These are phyloP conservation scores for Hylia prasina DNA, from an alignment of 2,113 vertebrate species.

Conservation along the genomic window DNA sequence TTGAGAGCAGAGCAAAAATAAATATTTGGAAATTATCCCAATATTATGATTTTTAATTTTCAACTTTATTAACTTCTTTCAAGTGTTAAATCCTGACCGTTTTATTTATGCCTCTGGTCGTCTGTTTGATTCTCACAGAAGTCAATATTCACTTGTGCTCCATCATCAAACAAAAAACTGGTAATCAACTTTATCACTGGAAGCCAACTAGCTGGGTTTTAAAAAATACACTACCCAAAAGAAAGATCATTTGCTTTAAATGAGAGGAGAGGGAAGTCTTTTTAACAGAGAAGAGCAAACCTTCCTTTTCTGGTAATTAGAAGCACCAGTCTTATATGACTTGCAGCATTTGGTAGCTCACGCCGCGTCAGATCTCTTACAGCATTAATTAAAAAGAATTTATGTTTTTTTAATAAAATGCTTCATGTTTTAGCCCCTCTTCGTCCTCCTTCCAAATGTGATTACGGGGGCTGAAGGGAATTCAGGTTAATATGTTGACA, in stretches of 20 bases:
- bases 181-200: constrained; percentile 66
- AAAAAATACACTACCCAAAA: constrained; percentile 50
- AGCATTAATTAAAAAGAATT: constrained; percentile 82
- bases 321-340: constrained; percentile 67
- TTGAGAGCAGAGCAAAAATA: constrained; percentile 54
- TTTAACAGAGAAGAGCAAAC: constrained; percentile 66
- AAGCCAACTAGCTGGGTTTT: constrained; percentile 58
- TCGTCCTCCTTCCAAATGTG: constrained; percentile 73
- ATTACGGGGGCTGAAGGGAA: constrained; percentile 91
- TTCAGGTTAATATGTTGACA: constrained; percentile 99
- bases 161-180: constrained; percentile 69
- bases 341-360: constrained; percentile 73
- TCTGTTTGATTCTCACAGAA: constrained; percentile 65
- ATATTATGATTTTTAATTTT: constrained; percentile 81
- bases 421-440: constrained; percentile 74
- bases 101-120: constrained; percentile 60
- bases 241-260: constrained; percentile 67
- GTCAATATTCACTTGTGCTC: constrained; percentile 63
- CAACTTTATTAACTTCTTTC: constrained; percentile 73
- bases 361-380: constrained; percentile 74
- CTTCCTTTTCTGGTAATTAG: constrained; percentile 73
- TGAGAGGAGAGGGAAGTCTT: constrained; percentile 37
- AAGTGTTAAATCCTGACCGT: constrained; percentile 65
- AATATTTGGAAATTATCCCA: constrained; percentile 75
- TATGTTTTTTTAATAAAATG: constrained; percentile 83